Evolutionary conservation across 1,140 invertebrate species (phyloP).

Genomic region (Eumeta japonica): DNA sequence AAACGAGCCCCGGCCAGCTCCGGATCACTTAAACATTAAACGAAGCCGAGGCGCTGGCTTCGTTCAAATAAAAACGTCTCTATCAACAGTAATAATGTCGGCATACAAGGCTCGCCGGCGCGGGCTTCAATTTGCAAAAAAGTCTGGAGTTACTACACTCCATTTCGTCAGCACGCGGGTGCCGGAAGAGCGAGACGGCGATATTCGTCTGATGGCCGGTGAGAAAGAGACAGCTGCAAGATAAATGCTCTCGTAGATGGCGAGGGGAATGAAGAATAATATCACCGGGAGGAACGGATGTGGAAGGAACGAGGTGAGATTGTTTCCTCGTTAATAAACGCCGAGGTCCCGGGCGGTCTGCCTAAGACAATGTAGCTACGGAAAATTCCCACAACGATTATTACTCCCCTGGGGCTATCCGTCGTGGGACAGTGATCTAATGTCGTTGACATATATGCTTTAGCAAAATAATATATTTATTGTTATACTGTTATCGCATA

Average conservation of each 20-base stretch:
- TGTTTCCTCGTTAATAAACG: constrained; percentile 8
- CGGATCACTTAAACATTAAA: too few relatives aligned
- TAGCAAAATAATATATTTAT: too few relatives aligned
- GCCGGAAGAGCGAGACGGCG: not conserved
- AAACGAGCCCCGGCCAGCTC: too few relatives aligned
- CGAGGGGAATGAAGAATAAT: constrained; percentile 26
- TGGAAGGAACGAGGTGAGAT: constrained; percentile 12
- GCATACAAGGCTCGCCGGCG: not conserved
- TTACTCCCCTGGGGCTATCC: too few relatives aligned
- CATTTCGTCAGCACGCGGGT: not conserved
- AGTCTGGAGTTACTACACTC: not conserved
- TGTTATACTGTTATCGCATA: too few relatives aligned
- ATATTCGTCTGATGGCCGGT: constrained; percentile 1
- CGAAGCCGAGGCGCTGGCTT: too few relatives aligned
- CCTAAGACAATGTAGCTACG: too few relatives aligned
- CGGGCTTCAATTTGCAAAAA: constrained; percentile 1
- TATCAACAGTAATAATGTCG: not conserved
- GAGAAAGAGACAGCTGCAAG: constrained; percentile 14
- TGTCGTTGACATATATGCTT: too few relatives aligned
- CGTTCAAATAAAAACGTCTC: too few relatives aligned
- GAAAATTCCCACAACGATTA: too few relatives aligned
- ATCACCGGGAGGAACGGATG: constrained; percentile 15
- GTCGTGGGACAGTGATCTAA: too few relatives aligned
- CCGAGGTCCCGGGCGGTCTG: not conserved
- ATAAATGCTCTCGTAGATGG: constrained; percentile 21